Conservation (phyloP, 2,888 invertebrate species). For the Prenolepis imparis region DNA sequence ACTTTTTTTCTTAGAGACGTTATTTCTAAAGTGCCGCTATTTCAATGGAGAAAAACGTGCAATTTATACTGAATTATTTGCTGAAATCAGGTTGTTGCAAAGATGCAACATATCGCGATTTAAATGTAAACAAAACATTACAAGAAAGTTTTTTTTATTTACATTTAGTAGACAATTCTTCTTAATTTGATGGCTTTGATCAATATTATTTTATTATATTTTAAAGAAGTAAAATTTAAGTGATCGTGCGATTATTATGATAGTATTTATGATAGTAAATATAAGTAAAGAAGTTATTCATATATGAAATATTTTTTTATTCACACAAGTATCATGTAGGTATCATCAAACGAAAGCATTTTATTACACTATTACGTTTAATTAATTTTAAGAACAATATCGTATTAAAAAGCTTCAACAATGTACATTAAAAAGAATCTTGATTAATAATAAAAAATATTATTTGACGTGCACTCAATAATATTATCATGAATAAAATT, state of each 20-base stretch:
- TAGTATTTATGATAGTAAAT: not conserved
- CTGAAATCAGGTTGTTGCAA: not conserved
- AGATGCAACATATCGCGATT: conserved; percentile 17
- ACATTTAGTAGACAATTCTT: not conserved
- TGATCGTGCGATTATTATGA: not conserved
- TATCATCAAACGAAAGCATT: conserved; percentile 26
- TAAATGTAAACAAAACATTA: not conserved
- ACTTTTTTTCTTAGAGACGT: conserved; percentile 59
- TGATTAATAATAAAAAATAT: not conserved
- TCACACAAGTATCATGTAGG: not conserved
- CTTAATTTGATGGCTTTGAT: conserved; percentile 8
- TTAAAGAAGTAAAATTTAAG: not conserved
- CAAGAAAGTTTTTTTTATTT: not conserved
- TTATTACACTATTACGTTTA: conserved; percentile 58
- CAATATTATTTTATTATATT: not conserved
- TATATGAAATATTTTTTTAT: not conserved
- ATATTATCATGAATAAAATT: not conserved
- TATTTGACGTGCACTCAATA: conserved; percentile 1
- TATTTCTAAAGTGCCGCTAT: conserved; percentile 61
- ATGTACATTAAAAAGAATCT: not conserved
- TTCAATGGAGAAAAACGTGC: conserved; percentile 18
- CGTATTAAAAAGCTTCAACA: not conserved
- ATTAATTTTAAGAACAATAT: conserved; percentile 30
- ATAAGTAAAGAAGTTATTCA: not conserved
- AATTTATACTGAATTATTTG: conserved; percentile 26